These are phyloP conservation scores for Raillietiella orientalis DNA, from an alignment of 2,888 invertebrate genomes.

Conservation along the genomic window DNA sequence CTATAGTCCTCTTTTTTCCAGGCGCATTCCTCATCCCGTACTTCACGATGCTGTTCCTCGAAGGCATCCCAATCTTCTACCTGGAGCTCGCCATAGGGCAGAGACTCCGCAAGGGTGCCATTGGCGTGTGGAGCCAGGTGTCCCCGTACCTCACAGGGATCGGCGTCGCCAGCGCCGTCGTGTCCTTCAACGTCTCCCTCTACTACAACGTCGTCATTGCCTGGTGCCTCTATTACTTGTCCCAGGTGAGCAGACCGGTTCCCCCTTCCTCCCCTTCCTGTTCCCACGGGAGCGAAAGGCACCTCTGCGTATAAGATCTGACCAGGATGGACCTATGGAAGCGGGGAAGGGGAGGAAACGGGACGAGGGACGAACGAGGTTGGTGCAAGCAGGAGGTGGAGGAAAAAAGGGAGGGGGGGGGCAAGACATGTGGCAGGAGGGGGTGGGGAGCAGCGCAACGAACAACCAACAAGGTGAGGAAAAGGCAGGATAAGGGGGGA, in stretches of 20 bases:
- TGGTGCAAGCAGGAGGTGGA: too few relatives aligned
- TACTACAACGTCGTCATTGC: slow-evolving; percentile 95
- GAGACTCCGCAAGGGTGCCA: slow-evolving; percentile 62
- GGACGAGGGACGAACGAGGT: too few relatives aligned
- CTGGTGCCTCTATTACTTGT: slow-evolving; percentile 84
- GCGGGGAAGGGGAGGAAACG: too few relatives aligned
- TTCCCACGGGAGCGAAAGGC: too few relatives aligned
- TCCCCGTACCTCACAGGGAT: slow-evolving; percentile 62
- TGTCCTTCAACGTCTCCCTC: slow-evolving; percentile 79
- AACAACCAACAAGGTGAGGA: too few relatives aligned
- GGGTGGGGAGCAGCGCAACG: too few relatives aligned
- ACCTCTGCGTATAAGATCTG: too few relatives aligned
- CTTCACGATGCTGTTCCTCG: slow-evolving; percentile 71
- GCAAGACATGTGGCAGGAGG: too few relatives aligned
- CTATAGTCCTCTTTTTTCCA: slow-evolving; percentile 10
- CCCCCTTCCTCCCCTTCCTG: too few relatives aligned
- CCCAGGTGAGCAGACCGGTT: slow-evolving; percentile 27
- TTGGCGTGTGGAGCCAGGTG: slow-evolving; percentile 23
- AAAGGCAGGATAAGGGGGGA: too few relatives aligned
- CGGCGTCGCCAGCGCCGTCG: slow-evolving; percentile 75
- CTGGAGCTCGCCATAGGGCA: slow-evolving; percentile 84
- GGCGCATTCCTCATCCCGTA: slow-evolving; percentile 89
- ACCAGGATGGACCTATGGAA: too few relatives aligned
- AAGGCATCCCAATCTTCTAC: slow-evolving; percentile 85
- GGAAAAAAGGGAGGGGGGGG: too few relatives aligned